Evolutionary conservation across 2,113 vertebrate genomes (phyloP).

Genomic region (Orycteropus afer): DNA sequence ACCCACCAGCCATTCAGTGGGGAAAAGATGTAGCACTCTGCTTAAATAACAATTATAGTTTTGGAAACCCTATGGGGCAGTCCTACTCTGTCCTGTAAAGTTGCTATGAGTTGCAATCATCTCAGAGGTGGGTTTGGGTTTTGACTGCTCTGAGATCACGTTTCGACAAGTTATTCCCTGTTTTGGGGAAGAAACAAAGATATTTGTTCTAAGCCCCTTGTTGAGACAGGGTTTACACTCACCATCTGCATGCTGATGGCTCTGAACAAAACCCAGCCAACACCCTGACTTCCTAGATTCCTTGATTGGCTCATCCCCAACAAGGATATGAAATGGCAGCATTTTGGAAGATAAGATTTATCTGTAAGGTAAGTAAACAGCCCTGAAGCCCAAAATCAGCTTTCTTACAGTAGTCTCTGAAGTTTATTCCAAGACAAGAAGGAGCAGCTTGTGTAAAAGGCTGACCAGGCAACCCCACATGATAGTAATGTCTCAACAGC

Average conservation of each 20-base stretch:
- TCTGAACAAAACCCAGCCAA: neutral
- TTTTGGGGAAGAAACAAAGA: neutral
- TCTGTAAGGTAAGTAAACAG: neutral
- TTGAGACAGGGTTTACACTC: neutral
- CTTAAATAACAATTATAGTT: neutral
- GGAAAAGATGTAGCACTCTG: neutral
- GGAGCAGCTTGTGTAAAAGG: neutral
- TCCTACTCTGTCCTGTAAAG: neutral
- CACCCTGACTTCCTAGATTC: neutral
- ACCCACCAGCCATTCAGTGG: neutral
- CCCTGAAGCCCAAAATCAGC: neutral
- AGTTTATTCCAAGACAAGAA: neutral
- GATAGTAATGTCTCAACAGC: accelerated
- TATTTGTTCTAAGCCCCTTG: neutral
- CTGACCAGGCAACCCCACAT: neutral
- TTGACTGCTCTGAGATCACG: too few species aligned
- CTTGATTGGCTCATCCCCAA: neutral
- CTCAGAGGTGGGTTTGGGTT: neutral
- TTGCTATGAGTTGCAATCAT: neutral
- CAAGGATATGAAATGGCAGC: neutral
- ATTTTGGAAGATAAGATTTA: neutral
- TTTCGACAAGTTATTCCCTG: neutral
- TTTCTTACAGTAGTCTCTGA: neutral
- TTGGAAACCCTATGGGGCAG: too few species aligned
- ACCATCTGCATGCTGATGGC: too few species aligned